Evolutionary conservation across 2,113 vertebrate genomes (phyloP).

Genomic region (Vulpes ferrilata): DNA sequence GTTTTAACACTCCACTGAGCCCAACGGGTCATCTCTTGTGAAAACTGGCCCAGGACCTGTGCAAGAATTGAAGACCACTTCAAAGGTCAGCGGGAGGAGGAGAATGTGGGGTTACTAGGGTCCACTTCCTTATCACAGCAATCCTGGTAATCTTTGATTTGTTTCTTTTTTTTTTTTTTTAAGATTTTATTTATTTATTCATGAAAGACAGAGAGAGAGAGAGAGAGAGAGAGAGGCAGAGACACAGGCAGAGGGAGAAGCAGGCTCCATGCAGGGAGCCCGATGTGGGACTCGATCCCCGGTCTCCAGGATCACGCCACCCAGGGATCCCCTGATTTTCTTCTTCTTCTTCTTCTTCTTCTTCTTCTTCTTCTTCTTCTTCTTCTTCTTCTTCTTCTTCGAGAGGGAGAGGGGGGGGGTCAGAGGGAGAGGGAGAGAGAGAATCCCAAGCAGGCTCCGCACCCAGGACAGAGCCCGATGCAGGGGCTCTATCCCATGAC

Average conservation of each 20-base stretch:
- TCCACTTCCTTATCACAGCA: not conserved
- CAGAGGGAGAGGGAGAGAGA: not conserved
- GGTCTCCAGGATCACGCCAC: too few species aligned
- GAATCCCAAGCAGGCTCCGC: not conserved
- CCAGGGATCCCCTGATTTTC: too few species aligned
- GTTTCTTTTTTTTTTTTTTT: not conserved
- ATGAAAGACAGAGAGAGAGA: too few species aligned
- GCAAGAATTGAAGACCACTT: not conserved
- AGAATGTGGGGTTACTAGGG: not conserved
- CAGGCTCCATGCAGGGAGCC: too few species aligned
- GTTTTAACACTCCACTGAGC: constrained; percentile 1
- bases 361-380: too few species aligned
- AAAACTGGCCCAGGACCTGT: not conserved
- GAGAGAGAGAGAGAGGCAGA: too few species aligned
- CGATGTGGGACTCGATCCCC: too few species aligned
- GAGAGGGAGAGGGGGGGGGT: too few species aligned
- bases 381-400: not conserved
- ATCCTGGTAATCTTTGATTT: not conserved
- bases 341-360: too few species aligned
- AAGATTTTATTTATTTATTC: too few species aligned
- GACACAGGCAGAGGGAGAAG: too few species aligned
- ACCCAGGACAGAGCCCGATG: not conserved
- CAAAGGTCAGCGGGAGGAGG: not conserved
- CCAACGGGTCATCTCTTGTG: not conserved
- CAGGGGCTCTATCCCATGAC: not conserved